phyloP scores from a whole-genome alignment of 1,140 invertebrate genomes.

The Ceratitis capitata region DNA sequence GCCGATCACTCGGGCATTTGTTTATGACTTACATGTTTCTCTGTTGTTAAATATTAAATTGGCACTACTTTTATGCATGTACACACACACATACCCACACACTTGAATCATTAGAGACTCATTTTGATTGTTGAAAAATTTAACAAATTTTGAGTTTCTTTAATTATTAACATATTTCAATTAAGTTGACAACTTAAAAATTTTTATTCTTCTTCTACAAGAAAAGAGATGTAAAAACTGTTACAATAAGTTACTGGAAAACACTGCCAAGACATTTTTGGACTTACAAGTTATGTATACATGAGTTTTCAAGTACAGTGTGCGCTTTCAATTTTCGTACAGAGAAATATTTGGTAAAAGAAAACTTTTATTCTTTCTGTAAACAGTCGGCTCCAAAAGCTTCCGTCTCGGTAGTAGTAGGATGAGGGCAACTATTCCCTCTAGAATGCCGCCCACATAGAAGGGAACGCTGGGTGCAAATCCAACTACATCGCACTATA shows the following conservation, averaged over 20 bases:
- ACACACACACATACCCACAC: neutral
- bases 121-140: neutral
- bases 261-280: neutral
- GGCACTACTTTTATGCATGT: neutral
- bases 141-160: neutral
- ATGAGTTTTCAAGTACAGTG: neutral
- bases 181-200: slow-evolving; percentile 26
- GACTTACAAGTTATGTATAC: neutral
- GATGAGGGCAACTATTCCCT: no score
- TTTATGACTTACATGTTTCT: neutral
- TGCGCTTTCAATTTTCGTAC: neutral
- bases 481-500: no score
- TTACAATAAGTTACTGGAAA: neutral
- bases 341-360: neutral
- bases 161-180: slow-evolving; percentile 34
- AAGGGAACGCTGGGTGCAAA: no score
- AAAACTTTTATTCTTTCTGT: neutral
- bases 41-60: neutral
- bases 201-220: neutral
- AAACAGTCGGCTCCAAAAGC: no score
- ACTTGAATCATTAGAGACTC: neutral
- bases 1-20: neutral
- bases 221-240: neutral
- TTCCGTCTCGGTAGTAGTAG: no score
- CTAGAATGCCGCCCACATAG: no score